Percentiles rank a stretch among this genome's conserved stretches.
phyloP scores from a whole-genome alignment of 2,113 vertebrate genomes.

The Rhea pennata region DNA sequence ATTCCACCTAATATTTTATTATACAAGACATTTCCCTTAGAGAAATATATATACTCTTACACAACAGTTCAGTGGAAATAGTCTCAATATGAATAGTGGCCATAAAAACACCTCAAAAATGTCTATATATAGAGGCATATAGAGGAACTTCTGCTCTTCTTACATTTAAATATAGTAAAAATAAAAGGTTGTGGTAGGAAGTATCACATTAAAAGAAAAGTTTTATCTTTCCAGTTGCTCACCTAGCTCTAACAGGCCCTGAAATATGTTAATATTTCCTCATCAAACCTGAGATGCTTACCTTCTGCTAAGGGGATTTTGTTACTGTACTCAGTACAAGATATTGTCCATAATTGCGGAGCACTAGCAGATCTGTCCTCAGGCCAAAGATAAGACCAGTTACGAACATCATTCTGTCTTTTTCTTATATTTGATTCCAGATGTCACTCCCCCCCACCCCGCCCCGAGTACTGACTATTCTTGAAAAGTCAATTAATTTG shows the following conservation, averaged over 20 bases:
- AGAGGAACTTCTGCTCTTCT: neutral
- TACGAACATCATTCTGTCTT: neutral
- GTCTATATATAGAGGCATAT: too few relatives aligned
- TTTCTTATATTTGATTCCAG: neutral
- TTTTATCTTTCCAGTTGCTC: neutral
- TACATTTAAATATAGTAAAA: neutral
- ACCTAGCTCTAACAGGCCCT: neutral
- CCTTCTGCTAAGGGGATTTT: neutral
- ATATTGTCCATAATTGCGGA: neutral
- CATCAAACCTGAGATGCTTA: neutral
- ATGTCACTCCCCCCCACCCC: neutral
- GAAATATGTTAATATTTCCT: neutral
- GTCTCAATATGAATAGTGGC: neutral
- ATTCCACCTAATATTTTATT: neutral
- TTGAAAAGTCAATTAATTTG: neutral
- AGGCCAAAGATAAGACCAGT: neutral
- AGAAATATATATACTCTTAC: neutral
- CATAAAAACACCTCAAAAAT: neutral
- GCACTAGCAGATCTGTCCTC: neutral
- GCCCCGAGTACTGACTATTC: neutral
- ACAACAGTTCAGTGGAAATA: neutral
- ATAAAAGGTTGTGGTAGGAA: neutral
- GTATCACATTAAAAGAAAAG: neutral
- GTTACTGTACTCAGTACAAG: neutral
- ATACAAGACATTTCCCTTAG: neutral